Conservation (phyloP, 2,797 vertebrate species). For the Manis pentadactyla region DNA sequence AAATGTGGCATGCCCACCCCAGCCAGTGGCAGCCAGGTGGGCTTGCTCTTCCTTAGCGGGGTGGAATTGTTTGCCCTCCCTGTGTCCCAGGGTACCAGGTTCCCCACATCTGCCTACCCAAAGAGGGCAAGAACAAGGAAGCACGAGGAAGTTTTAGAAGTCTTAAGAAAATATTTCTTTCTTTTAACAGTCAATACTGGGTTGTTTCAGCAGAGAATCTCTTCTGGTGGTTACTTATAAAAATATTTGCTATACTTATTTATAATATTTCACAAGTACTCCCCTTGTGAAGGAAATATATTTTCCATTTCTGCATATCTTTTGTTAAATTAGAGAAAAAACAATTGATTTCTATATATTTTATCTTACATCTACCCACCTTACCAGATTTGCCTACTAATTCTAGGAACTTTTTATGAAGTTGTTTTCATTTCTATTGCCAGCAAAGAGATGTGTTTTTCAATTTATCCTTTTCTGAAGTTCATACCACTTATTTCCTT, state of each 20-base stretch:
- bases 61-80: background rate
- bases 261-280: background rate
- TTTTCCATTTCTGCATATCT: background rate
- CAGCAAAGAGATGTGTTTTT: slow-evolving; percentile 6
- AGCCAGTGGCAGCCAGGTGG: background rate
- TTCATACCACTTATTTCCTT: background rate
- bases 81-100: background rate
- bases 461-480: background rate
- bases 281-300: background rate
- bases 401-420: background rate
- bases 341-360: background rate
- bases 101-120: background rate
- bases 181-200: background rate
- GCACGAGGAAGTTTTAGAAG: background rate
- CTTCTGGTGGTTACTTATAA: background rate
- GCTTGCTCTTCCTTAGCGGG: background rate
- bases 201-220: background rate
- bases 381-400: background rate
- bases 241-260: slow-evolving; percentile 6
- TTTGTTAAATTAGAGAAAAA: slow-evolving; percentile 29
- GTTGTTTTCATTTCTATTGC: background rate
- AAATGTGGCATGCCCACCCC: background rate
- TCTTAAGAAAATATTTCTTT: background rate
- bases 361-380: background rate
- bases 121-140: background rate